Evolutionary conservation across 2,113 vertebrate genomes (phyloP), one percentile per base, ranked within the genome.

Genomic region (Aspidoscelis tigris): DNA sequence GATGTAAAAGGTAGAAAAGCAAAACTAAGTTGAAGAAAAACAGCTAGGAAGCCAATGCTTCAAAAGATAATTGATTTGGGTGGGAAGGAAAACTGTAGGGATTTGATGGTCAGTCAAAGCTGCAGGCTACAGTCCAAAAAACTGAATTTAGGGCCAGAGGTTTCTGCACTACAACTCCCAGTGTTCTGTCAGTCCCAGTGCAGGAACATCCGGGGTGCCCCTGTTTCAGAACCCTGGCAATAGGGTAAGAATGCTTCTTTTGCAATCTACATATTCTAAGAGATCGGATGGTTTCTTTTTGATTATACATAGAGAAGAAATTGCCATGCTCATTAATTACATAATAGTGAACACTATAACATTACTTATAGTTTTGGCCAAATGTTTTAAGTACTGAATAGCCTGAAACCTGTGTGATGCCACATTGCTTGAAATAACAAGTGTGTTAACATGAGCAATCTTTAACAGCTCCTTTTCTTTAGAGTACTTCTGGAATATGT

Each of bases 291-390:
- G 47, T 81, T 80, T 44, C 7, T 2, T 87, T 91, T 82, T 87
- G 90, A 79, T 87, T 86, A 58, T 84, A 89, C 66, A 90, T 21
- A 50, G n/a, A 7, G 66, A 74, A 94, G 91, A 95, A 94, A 92
- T 91, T 89, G 78, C 12, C 78, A 73, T 24, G 81, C 79, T 85
- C 72, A 83, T 50, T 58, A 79, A 70, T 76, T 71, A 85, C 50
- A 77, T 71, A 74, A 26, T 72, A 68, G 64, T 91, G 68, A 82
- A 73, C 73, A 50, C 76, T 82, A 70, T 65, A 84, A 73, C 64
- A 41, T 64, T 83, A 75, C 72, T 76, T 82, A 44, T 82, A 68
- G 84, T 68, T 76, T 76, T 71, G 82, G 82, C 87, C 80, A 66
- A 76, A 69, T 9, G 47, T 71, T 55, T 74, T 71, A 58, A 55